Base-by-base conservation (phyloP, 2,797 vertebrate species). In the Xenops minutus region DNA sequence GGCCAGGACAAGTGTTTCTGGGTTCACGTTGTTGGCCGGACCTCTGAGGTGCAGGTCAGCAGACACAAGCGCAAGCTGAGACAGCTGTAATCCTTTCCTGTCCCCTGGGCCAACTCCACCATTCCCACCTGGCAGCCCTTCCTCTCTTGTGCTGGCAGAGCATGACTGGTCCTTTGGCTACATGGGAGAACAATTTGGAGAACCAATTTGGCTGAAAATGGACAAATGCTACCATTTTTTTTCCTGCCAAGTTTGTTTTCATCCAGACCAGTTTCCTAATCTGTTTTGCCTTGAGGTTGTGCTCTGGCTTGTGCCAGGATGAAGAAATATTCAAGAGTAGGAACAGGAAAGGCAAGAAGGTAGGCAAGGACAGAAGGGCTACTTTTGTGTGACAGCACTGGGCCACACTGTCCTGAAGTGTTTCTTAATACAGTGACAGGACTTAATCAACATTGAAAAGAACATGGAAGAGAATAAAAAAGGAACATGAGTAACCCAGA, bases 51-150 rank as follows among this genome's bases (percentile, higher is more conserved):
- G 36, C 62, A 24, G 23, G 6, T 71, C 69, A 62, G 44, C 0
- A 0, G 63, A 32, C 21, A n/a, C 51, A 41, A 67, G 72, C 24
- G 23, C 2, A 3, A 12, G 11, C 17, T 51, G 17, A 27, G 15
- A 34, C 74, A 85, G 54, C 27, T 54, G 61, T 67, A 13, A 0
- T 62, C 68, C 51, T 58, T 46, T 79, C 26, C 27, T 32, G 34
- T 41, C 19, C 56, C 30, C 43, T 49, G 9, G 26, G 27, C 49
- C 64, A 73, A 13, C 8, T 24, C 74, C 0, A 0, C 32, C 37
- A 15, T 2, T 82, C 17, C n/a, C n/a, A 62, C 36, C 12, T 0
- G 0, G 18, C 7, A 54, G 51, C 36, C 7, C 48, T 58, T 64
- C 26, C 24, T 59, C 58, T 67, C 54, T 55, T 11, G 32, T 7